A percentile compares a stretch with the other conserved stretches of the same genome.
These are phyloP conservation scores for Ptychoptera albimana DNA, from an alignment of 2,888 invertebrate species.

Conservation along the genomic window DNA sequence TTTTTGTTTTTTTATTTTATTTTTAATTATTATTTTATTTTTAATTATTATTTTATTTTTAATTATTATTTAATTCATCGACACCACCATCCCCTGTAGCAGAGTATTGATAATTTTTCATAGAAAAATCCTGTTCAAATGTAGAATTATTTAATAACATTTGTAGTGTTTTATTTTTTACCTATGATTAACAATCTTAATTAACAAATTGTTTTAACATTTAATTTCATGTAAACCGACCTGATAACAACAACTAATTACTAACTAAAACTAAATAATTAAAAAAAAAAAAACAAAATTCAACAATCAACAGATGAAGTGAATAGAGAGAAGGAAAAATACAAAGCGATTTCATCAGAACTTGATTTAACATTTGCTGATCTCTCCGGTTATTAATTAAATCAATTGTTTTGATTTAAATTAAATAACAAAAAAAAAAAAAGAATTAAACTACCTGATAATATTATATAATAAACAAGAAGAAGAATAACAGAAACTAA, in stretches of 20 bases:
- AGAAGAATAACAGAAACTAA: too few relatives aligned
- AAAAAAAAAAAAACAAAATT: conserved; percentile 17
- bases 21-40: conserved; percentile 15
- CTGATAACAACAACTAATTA: background rate
- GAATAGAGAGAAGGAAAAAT: conserved; percentile 85
- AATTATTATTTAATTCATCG: conserved; percentile 6
- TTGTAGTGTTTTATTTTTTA: too few relatives aligned
- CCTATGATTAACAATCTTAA: too few relatives aligned
- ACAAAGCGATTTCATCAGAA: conserved; percentile 95
- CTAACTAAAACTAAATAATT: conserved; percentile 7
- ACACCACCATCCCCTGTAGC: too few relatives aligned
- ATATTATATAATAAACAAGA: too few relatives aligned
- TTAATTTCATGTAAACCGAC: too few relatives aligned
- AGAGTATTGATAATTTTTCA: too few relatives aligned
- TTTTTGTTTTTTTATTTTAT: conserved; percentile 5
- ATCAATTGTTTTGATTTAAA: background rate
- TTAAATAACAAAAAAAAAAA: too few relatives aligned
- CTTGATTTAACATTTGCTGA: conserved; percentile 95
- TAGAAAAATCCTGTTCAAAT: too few relatives aligned
- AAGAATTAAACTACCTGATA: too few relatives aligned
- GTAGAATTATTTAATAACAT: too few relatives aligned
- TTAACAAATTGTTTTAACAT: too few relatives aligned
- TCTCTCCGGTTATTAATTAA: conserved; percentile 33
- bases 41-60: conserved; percentile 10
- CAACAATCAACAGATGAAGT: conserved; percentile 81